Conservation (phyloP, 2,888 invertebrate genomes). For the Cheilosia variabilis region DNA sequence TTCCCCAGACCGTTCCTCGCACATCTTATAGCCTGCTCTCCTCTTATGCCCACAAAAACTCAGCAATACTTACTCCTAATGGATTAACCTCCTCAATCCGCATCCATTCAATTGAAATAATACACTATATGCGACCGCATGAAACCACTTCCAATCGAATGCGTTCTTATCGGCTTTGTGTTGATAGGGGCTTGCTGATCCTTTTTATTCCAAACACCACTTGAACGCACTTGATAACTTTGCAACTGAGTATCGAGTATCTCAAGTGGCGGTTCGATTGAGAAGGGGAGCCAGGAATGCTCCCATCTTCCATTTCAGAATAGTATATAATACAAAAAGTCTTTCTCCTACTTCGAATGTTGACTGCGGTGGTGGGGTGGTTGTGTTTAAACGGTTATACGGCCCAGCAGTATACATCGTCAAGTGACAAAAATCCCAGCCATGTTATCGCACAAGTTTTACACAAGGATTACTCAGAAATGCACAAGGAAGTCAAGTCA, state of each 20-base stretch:
- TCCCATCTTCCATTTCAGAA: neutral
- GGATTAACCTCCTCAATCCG: neutral
- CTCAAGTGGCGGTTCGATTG: constrained; percentile 18
- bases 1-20: no score
- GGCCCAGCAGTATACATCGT: constrained; percentile 25
- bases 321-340: constrained; percentile 16
- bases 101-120: constrained; percentile 15
- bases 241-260: constrained; percentile 11
- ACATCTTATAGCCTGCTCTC: no score
- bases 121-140: constrained; percentile 25
- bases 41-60: neutral
- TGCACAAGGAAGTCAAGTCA: constrained; percentile 44
- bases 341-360: neutral
- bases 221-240: constrained; percentile 42
- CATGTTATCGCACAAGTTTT: constrained; percentile 66
- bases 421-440: constrained; percentile 44
- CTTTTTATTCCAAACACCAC: constrained; percentile 2
- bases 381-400: neutral
- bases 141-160: constrained; percentile 44
- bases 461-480: constrained; percentile 63
- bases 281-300: neutral
- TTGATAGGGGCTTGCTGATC: constrained; percentile 19
- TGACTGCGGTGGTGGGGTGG: constrained; percentile 1
- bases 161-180: constrained; percentile 46
- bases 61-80: neutral